Conservation (phyloP, 2,888 invertebrate genomes). For the Tenthredo mesomela region DNA sequence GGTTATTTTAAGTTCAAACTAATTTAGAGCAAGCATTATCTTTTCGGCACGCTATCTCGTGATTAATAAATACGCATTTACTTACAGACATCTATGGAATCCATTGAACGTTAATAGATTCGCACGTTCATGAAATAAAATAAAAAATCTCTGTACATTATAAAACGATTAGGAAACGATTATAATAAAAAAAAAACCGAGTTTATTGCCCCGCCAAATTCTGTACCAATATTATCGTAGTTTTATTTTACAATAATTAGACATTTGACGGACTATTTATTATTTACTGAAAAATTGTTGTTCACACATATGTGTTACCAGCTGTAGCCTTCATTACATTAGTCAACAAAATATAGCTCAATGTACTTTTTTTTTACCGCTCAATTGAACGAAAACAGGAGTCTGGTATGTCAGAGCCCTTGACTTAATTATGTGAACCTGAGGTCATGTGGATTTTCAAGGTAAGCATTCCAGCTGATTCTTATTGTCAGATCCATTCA, state of each 20-base stretch:
- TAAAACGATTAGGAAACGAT: neutral
- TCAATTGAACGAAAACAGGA: neutral
- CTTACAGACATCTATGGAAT: neutral
- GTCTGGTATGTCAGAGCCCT: constrained; percentile 10
- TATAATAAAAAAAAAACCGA: neutral
- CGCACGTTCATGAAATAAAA: neutral
- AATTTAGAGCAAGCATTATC: constrained; percentile 8
- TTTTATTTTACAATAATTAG: neutral
- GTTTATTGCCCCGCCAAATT: neutral
- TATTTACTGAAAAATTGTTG: neutral
- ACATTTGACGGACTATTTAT: neutral
- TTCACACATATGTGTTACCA: neutral
- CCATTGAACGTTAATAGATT: neutral
- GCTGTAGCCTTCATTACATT: neutral
- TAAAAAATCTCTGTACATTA: neutral
- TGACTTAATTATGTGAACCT: constrained; percentile 24
- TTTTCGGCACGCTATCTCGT: neutral
- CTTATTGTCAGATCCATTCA: neutral
- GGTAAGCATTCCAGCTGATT: constrained; percentile 8
- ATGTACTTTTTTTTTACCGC: neutral
- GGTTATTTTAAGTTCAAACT: neutral
- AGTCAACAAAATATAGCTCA: constrained; percentile 13
- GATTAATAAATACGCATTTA: neutral
- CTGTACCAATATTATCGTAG: neutral
- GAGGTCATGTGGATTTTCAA: constrained; percentile 15